A percentile compares a stretch with the other conserved stretches of the same genome.
These are phyloP conservation scores for Polydrusus cervinus DNA, from an alignment of 2,888 invertebrate species.

Conservation along the genomic window DNA sequence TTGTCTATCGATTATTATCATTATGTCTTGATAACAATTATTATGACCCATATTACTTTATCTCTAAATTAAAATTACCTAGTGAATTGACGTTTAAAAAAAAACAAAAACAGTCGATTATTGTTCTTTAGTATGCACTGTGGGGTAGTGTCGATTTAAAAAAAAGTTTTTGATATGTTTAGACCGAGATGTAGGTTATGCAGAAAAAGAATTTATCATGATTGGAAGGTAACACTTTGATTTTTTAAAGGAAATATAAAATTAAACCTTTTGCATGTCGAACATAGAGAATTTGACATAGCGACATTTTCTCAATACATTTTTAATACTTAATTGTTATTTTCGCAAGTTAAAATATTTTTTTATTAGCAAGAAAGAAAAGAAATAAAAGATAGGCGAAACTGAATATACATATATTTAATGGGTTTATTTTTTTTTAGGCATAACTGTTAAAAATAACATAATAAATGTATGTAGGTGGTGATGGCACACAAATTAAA, in stretches of 20 bases:
- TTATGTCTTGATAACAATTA: slow-evolving; percentile 2
- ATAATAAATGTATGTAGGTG: too few species aligned
- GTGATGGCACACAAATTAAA: too few species aligned
- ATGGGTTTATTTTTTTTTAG: too few species aligned
- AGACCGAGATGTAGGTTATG: slow-evolving; percentile 1
- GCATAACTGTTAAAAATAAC: too few species aligned
- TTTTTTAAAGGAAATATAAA: not conserved
- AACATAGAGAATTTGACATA: too few species aligned
- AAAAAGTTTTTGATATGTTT: not conserved
- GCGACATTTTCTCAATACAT: too few species aligned
- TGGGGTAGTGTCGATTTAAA: not conserved
- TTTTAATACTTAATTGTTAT: too few species aligned
- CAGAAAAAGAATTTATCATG: not conserved
- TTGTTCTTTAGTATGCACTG: not conserved
- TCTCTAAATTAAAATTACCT: slow-evolving; percentile 10
- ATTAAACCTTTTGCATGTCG: not conserved
- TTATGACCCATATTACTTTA: slow-evolving; percentile 29
- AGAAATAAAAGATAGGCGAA: too few species aligned
- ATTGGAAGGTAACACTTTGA: not conserved
- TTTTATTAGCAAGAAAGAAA: too few species aligned
- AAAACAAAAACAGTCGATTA: not conserved
- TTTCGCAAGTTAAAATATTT: too few species aligned
- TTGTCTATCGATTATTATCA: not conserved
- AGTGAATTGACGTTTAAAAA: not conserved
- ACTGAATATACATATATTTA: too few species aligned